A percentile compares a stretch with the other conserved stretches of the same genome.
These are phyloP conservation scores for Bugula neritina DNA, from an alignment of 2,888 invertebrate genomes.

Conservation along the genomic window DNA sequence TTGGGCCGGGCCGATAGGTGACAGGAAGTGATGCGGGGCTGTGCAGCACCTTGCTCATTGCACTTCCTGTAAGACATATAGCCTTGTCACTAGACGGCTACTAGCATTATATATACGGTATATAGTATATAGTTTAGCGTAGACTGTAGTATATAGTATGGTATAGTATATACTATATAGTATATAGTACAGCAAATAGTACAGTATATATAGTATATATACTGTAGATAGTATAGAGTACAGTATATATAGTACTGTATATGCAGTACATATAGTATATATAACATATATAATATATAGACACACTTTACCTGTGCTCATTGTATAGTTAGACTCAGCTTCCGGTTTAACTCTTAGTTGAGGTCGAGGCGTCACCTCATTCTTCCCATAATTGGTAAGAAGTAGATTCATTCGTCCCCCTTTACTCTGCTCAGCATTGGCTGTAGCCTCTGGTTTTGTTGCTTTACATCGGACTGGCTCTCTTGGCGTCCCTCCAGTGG, in stretches of 20 bases:
- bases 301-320: conserved; percentile 23
- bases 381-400: conserved; percentile 35
- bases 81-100: too few species aligned
- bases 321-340: conserved; percentile 1
- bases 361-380: conserved; percentile 34
- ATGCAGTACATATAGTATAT: too few species aligned
- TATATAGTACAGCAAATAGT: too few species aligned
- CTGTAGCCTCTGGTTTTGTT: neutral
- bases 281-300: too few species aligned
- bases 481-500: conserved; percentile 15
- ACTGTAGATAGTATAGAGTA: too few species aligned
- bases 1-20: conserved; percentile 36
- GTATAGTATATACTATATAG: too few species aligned
- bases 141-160: too few species aligned
- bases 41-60: conserved; percentile 39
- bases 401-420: conserved; percentile 35
- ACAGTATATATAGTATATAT: too few species aligned
- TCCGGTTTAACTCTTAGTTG: conserved; percentile 34
- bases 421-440: conserved; percentile 36
- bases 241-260: too few species aligned
- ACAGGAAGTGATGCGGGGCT: conserved; percentile 36
- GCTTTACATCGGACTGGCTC: neutral
- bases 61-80: conserved; percentile 35
- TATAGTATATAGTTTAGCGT: too few species aligned
- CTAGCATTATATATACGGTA: too few species aligned